These are phyloP conservation scores for Paracentrotus lividus DNA, from an alignment of 53 echinoderm and acorn worm genomes.

Conservation along the genomic window DNA sequence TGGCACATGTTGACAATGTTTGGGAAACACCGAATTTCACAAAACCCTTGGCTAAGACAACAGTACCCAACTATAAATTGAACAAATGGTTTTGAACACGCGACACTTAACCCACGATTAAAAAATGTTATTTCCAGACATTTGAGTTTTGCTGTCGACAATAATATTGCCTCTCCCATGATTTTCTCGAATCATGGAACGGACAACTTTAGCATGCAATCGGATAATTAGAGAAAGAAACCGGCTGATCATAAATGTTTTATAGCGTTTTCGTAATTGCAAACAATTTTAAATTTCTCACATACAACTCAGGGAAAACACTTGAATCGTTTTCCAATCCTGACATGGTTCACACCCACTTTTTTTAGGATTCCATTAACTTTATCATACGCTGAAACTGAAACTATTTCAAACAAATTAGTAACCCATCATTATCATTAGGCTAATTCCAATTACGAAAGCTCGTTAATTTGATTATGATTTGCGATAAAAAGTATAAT, in stretches of 20 bases:
- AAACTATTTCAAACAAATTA: too few species aligned
- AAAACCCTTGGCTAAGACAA: slow-evolving; percentile 4
- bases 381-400: neutral
- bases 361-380: too few species aligned
- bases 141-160: neutral
- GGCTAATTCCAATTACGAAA: too few species aligned
- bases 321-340: neutral
- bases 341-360: neutral
- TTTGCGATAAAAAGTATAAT: too few species aligned
- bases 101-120: slow-evolving; percentile 37
- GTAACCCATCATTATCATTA: too few species aligned
- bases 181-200: slow-evolving; percentile 39
- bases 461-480: too few species aligned
- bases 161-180: neutral
- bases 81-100: neutral
- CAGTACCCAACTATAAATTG: neutral
- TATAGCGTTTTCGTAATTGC: slow-evolving; percentile 69
- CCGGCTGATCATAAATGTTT: slow-evolving; percentile 66
- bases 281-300: slow-evolving; percentile 65
- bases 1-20: neutral
- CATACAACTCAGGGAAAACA: slow-evolving; percentile 17
- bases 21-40: neutral
- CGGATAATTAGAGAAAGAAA: slow-evolving; percentile 65
- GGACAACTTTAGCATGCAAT: neutral
- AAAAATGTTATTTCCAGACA: slow-evolving; percentile 55